Conservation (phyloP, 1,140 invertebrate genomes). For the Caerostris darwini region DNA sequence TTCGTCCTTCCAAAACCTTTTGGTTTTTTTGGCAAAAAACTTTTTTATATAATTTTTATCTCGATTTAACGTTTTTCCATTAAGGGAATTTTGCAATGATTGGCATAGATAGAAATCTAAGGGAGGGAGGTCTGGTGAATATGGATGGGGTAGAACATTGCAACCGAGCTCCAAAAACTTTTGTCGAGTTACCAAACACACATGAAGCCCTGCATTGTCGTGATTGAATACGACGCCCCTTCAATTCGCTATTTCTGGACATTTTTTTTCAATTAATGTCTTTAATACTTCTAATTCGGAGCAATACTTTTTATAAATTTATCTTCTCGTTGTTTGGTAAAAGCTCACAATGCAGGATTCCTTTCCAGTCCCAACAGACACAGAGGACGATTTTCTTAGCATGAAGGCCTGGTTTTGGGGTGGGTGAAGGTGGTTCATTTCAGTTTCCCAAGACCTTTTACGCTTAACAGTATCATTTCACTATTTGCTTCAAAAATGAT, state of each 20-base stretch:
- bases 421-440: no score
- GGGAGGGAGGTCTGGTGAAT: conserved; percentile 82
- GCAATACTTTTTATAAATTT: no score
- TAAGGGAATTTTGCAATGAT: conserved; percentile 33
- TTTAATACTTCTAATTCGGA: conserved; percentile 60
- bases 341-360: no score
- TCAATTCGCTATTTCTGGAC: background rate
- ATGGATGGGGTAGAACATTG: conserved; percentile 83
- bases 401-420: no score
- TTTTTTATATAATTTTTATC: background rate
- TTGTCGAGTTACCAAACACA: conserved; percentile 77
- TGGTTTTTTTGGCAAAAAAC: background rate
- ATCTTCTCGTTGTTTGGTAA: conserved; percentile 69
- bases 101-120: conserved; percentile 82
- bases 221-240: conserved; percentile 67
- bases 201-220: conserved; percentile 79
- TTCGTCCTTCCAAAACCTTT: background rate
- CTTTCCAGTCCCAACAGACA: no score
- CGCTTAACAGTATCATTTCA: no score
- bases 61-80: background rate
- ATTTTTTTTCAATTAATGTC: conserved; percentile 24
- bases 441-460: no score
- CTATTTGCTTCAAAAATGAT: no score
- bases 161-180: conserved; percentile 80
- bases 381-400: no score